These are phyloP conservation scores for Heterotis niloticus DNA, from an alignment of 2,113 vertebrate species.

Conservation along the genomic window DNA sequence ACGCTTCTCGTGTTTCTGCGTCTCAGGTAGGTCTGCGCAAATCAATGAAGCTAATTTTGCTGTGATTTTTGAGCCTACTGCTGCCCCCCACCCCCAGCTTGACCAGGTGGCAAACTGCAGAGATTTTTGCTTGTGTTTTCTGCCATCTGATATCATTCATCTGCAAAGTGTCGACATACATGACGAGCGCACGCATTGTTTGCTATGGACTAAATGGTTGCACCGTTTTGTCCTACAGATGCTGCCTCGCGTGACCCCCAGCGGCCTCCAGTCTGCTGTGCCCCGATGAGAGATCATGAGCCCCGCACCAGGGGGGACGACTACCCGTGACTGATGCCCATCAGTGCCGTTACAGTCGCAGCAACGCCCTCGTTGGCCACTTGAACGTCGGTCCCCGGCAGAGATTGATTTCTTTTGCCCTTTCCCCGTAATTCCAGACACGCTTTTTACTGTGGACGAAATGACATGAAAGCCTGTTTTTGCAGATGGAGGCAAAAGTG, in stretches of 20 bases:
- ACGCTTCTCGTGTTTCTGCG: constrained; percentile 92
- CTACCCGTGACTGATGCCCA: constrained; percentile 71
- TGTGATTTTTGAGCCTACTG: neutral
- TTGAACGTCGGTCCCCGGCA: constrained; percentile 6
- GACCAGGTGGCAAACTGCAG: too few relatives aligned
- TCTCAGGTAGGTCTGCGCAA: constrained; percentile 75
- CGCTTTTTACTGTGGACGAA: neutral
- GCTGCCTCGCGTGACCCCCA: constrained; percentile 65
- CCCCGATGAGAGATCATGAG: constrained; percentile 77
- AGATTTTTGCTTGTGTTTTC: neutral
- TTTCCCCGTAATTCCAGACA: neutral
- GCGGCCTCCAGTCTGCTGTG: constrained; percentile 89
- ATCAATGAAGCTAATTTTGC: too few relatives aligned
- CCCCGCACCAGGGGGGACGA: constrained; percentile 62
- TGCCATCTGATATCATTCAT: neutral
- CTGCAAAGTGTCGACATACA: too few relatives aligned
- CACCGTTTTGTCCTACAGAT: neutral
- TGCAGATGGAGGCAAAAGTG: neutral
- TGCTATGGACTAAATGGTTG: neutral
- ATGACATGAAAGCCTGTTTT: neutral
- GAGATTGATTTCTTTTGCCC: neutral
- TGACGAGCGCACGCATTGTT: neutral
- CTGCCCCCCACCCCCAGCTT: neutral
- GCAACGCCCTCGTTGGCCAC: neutral
- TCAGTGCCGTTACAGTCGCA: constrained; percentile 7